phyloP scores from a whole-genome alignment of 2,113 vertebrate genomes.

The Rhombomys opimus region DNA sequence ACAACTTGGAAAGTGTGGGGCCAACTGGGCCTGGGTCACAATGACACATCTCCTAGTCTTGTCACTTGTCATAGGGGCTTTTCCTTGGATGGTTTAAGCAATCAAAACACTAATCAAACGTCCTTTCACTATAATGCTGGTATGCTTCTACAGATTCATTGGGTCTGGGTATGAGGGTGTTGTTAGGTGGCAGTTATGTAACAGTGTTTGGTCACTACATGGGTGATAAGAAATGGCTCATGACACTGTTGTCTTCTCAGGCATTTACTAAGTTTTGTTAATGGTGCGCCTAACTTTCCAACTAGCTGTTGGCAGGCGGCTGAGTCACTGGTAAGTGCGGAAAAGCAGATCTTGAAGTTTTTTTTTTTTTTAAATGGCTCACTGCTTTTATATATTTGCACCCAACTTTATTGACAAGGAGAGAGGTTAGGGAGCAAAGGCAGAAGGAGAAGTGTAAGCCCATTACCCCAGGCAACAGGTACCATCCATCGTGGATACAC shows the following conservation, averaged over 20 bases:
- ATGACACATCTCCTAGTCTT: not conserved
- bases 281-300: constrained; percentile 24
- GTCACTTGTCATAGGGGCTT: not conserved
- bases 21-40: not conserved
- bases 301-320: not conserved
- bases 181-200: not conserved
- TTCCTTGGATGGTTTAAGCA: constrained; percentile 51
- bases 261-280: constrained; percentile 18
- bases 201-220: not conserved
- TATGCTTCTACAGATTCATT: not conserved
- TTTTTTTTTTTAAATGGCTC: not conserved
- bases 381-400: constrained; percentile 18
- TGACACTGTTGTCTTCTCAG: not conserved
- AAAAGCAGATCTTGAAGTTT: constrained; percentile 29
- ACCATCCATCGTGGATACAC: not conserved
- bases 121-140: not conserved
- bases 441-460: not conserved
- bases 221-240: constrained; percentile 52
- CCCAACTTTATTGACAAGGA: not conserved
- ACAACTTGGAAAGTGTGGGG: not conserved
- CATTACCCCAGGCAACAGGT: not conserved
- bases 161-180: not conserved
- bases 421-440: not conserved
- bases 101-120: constrained; percentile 47
- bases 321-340: not conserved